These are phyloP conservation scores for Hyles lineata DNA, from an alignment of 2,888 invertebrate genomes.

Conservation along the genomic window DNA sequence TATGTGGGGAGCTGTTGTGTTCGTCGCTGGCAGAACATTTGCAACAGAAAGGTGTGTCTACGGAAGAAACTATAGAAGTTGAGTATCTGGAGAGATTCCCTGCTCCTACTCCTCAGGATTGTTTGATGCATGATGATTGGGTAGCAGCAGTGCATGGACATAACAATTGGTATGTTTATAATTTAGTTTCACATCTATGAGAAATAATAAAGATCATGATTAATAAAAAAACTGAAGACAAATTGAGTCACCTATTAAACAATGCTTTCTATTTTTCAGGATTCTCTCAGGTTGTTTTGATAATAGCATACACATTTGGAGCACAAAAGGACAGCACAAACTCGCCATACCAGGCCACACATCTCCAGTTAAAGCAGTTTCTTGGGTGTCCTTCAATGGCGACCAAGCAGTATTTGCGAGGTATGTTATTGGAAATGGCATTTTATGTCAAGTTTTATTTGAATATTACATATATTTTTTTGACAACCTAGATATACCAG, in stretches of 20 bases:
- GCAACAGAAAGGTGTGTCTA: slow-evolving; percentile 89
- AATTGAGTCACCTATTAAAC: too few relatives aligned
- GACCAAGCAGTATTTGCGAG: slow-evolving; percentile 89
- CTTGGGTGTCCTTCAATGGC: slow-evolving; percentile 91
- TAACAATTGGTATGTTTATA: slow-evolving; percentile 85
- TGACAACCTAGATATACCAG: too few relatives aligned
- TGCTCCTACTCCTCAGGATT: slow-evolving; percentile 96
- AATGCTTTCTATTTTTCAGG: slow-evolving; percentile 74
- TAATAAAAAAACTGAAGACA: too few relatives aligned
- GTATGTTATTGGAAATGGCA: slow-evolving; percentile 56
- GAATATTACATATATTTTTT: too few relatives aligned
- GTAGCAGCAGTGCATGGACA: slow-evolving; percentile 93
- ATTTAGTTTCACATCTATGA: too few relatives aligned
- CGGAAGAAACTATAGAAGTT: slow-evolving; percentile 93
- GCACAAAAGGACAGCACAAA: slow-evolving; percentile 92
- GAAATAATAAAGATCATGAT: too few relatives aligned
- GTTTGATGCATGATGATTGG: slow-evolving; percentile 98
- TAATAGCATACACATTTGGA: slow-evolving; percentile 96
- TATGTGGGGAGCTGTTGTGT: slow-evolving; percentile 92
- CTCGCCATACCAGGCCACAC: slow-evolving; percentile 94
- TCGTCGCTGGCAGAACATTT: slow-evolving; percentile 90
- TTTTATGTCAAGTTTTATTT: too few relatives aligned
- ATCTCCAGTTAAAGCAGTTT: slow-evolving; percentile 93
- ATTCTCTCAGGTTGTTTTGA: slow-evolving; percentile 97
- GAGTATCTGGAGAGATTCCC: slow-evolving; percentile 97